Conservation (phyloP, 64 coral and sea anemone species). For the Trachythela sp. region DNA sequence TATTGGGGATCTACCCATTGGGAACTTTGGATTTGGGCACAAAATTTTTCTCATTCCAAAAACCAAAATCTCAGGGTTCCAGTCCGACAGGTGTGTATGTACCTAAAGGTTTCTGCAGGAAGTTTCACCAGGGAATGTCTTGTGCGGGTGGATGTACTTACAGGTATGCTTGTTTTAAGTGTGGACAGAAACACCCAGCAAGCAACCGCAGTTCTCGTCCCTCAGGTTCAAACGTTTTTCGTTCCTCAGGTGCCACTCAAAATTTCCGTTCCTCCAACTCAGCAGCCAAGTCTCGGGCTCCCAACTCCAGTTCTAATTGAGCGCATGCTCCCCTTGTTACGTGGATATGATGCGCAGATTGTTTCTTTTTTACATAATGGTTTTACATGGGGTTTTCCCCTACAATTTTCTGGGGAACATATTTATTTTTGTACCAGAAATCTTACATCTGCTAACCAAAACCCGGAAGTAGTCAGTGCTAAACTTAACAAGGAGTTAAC, state of each 20-base stretch:
- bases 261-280: not conserved
- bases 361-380: not conserved
- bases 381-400: conserved; percentile 33
- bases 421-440: not conserved
- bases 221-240: no score
- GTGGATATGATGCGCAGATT: conserved; percentile 16
- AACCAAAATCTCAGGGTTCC: not conserved
- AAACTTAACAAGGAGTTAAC: conserved; percentile 29
- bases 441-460: conserved; percentile 12
- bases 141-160: conserved; percentile 39
- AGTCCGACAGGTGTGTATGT: not conserved
- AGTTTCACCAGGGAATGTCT: conserved; percentile 8
- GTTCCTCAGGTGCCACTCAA: no score
- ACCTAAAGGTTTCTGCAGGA: conserved; percentile 31
- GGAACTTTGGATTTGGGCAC: conserved; percentile 40
- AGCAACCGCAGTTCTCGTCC: conserved; percentile 41
- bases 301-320: conserved; percentile 33
- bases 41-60: not conserved
- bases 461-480: not conserved
- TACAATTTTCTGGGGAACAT: conserved; percentile 31
- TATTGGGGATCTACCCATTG: conserved; percentile 48
- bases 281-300: not conserved
- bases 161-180: conserved; percentile 46
- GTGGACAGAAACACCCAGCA: not conserved
- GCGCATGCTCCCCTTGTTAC: not conserved